Conservation (phyloP, 2,797 vertebrate genomes). For the Heterohyrax brucei region DNA sequence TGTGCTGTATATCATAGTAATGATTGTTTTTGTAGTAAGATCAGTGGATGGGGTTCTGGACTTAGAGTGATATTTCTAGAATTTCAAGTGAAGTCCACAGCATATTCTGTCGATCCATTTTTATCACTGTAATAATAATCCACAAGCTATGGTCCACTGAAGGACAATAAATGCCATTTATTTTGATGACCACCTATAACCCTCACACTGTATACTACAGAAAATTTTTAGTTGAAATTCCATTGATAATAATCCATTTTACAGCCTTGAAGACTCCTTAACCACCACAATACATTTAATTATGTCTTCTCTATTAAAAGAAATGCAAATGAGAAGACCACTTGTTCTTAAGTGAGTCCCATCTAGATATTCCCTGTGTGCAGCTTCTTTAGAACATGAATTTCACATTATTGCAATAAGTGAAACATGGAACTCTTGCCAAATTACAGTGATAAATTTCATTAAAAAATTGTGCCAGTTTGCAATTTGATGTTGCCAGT, state of each 20-base stretch:
- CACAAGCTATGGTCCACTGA: background rate
- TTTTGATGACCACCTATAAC: background rate
- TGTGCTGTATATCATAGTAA: background rate
- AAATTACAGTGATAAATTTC: background rate
- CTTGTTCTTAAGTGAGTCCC: background rate
- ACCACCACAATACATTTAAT: background rate
- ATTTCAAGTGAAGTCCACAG: slow-evolving; percentile 64
- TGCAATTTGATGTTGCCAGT: background rate
- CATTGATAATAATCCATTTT: background rate
- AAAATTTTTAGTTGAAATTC: background rate
- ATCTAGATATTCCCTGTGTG: background rate
- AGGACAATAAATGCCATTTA: background rate
- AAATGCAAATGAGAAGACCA: background rate
- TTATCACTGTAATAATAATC: background rate
- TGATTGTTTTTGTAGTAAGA: background rate
- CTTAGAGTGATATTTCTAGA: background rate
- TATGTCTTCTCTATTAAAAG: background rate
- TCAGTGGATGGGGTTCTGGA: background rate
- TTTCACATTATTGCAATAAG: background rate
- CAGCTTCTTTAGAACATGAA: background rate
- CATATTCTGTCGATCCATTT: background rate
- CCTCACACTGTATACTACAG: background rate
- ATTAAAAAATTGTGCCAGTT: background rate
- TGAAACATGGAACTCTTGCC: background rate
- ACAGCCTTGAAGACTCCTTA: background rate